These are phyloP conservation scores for Epinephelus coioides DNA, from an alignment of 2,797 vertebrate genomes.

Conservation along the genomic window DNA sequence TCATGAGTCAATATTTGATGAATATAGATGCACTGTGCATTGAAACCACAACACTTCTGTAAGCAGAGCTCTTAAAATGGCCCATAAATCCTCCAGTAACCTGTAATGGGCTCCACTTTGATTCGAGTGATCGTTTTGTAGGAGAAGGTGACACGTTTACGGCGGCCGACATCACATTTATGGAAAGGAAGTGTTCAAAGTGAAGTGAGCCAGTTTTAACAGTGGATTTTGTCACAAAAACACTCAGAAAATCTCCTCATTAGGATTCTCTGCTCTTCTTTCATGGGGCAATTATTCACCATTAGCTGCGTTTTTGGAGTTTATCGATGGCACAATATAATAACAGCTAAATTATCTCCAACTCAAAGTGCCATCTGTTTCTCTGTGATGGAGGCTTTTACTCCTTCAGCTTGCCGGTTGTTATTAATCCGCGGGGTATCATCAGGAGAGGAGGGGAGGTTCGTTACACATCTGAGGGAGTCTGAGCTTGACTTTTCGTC, in stretches of 20 bases:
- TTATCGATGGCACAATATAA: constrained; percentile 42
- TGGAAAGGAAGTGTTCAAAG: constrained; percentile 27
- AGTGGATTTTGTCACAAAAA: constrained; percentile 1
- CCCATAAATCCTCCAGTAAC: constrained; percentile 38
- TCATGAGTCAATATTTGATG: constrained; percentile 42
- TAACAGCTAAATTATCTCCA: constrained; percentile 42
- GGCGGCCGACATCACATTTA: constrained; percentile 28
- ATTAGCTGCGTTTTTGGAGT: constrained; percentile 45
- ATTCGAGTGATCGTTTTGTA: constrained; percentile 16
- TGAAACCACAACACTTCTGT: constrained; percentile 26
- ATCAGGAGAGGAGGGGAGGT: not conserved
- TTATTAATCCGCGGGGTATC: constrained; percentile 18
- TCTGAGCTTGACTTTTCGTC: not conserved
- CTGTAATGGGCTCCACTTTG: constrained; percentile 33
- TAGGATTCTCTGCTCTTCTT: constrained; percentile 38
- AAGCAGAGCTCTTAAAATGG: constrained; percentile 40
- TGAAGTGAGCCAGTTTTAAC: not conserved
- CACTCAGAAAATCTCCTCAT: constrained; percentile 19
- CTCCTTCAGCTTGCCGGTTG: constrained; percentile 23
- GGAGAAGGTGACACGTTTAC: constrained; percentile 28
- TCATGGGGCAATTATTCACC: constrained; percentile 32
- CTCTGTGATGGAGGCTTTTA: constrained; percentile 27
- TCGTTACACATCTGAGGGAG: not conserved
- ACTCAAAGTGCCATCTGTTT: constrained; percentile 51
- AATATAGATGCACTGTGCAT: constrained; percentile 4